Evolutionary conservation across 2,888 invertebrate species (phyloP), one percentile per base, ranked within the genome.

Genomic region (Mythimna impura): DNA sequence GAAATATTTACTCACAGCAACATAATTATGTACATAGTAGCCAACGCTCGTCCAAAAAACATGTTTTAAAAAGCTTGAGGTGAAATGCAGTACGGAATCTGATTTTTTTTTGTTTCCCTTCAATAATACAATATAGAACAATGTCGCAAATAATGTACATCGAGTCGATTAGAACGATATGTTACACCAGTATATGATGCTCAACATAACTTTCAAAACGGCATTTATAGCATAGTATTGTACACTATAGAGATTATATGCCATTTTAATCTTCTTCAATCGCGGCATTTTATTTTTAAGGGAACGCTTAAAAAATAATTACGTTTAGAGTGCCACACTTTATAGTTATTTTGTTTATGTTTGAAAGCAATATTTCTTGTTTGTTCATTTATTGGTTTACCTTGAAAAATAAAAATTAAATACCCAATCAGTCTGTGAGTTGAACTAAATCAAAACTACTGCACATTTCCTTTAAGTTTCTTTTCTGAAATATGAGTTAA

Each of bases 1-100:
- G n/a, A 61, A 66, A 66, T 66, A 47, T 62, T 75, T 75, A 74
- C 66, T 74, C 76, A 66, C 67, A 50, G 8, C 10, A 62, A 55
- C 58, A 65, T 50, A 47, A 47, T 17, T 47, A 50, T 50, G 50
- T 50, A 50, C 50, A 17, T n/a, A 47, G 43, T 67, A 40, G 61
- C n/a, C 74, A 66, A 52, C 73, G 60, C 25, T 52, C 22, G n/a
- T 9, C 62, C 25, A 22, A 62, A 62, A 43, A 14, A 40, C 50
- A 55, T 14, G 9, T 9, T 6, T 54, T 30, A 34, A 54, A 60
- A 43, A 50, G 34, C 14, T 69, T 40, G 40, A 47, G 17, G 5
- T 14, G 47, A 4, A 47, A 17, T 47, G 0, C 43, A 43, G 43
- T 43, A 3, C 43, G 43, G 4, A 40, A 20, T n/a, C 25, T 12